A percentile compares a stretch with the other conserved stretches of the same genome.
phyloP scores from a whole-genome alignment of 2,113 vertebrate genomes.

The Grammomys dolichurus region DNA sequence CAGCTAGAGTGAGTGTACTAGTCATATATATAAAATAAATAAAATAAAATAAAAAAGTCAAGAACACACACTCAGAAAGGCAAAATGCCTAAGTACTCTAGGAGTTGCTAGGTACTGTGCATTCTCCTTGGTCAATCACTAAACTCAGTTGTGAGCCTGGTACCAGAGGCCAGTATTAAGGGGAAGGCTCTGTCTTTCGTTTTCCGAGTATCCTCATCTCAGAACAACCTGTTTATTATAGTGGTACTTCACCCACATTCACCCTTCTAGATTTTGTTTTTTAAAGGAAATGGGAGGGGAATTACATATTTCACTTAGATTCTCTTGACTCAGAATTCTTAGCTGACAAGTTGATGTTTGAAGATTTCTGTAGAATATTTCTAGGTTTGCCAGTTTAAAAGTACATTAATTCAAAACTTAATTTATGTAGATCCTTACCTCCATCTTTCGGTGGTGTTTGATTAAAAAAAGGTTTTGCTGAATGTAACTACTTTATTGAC shows the following conservation, averaged over 20 bases:
- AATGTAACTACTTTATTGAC: constrained; percentile 44
- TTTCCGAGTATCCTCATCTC: constrained; percentile 30
- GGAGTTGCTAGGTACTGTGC: background rate
- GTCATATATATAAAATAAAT: no score
- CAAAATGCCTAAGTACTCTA: constrained; percentile 12
- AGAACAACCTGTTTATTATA: constrained; percentile 36
- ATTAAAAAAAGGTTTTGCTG: constrained; percentile 29
- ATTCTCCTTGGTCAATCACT: constrained; percentile 26
- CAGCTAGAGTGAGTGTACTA: no score
- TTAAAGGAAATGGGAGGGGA: background rate
- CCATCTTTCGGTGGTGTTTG: background rate
- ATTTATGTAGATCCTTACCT: background rate
- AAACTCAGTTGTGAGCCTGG: constrained; percentile 30
- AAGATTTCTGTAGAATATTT: background rate
- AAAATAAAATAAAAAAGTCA: background rate
- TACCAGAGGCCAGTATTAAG: constrained; percentile 10
- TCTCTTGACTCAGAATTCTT: constrained; percentile 58
- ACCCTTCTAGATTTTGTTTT: background rate
- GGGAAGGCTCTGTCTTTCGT: constrained; percentile 3
- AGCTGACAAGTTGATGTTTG: constrained; percentile 29
- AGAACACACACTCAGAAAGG: constrained; percentile 23
- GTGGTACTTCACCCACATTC: background rate
- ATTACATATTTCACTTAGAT: constrained; percentile 46
- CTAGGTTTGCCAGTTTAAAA: constrained; percentile 30
- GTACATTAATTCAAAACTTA: constrained; percentile 15